Percentiles rank a stretch among this genome's conserved stretches.
phyloP scores from a whole-genome alignment of 2,888 invertebrate species.

The Caenorhabditis zanzibari region DNA sequence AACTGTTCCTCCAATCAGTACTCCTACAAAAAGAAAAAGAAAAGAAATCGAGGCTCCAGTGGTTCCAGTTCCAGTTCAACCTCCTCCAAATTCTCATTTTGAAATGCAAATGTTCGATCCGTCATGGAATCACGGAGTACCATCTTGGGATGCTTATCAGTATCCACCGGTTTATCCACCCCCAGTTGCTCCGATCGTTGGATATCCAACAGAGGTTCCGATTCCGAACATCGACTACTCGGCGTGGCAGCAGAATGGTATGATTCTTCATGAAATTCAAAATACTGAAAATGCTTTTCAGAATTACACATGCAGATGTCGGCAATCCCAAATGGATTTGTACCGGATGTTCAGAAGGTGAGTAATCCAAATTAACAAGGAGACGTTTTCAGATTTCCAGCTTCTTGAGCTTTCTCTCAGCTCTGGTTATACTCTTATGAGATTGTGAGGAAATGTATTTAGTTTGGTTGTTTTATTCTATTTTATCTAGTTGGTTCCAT shows the following conservation, averaged over 20 bases:
- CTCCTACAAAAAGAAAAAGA: conserved; percentile 13
- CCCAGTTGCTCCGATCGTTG: conserved; percentile 6
- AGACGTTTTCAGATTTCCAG: not conserved
- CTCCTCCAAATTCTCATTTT: conserved; percentile 24
- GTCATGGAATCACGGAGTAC: conserved; percentile 29
- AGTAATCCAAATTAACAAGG: not conserved
- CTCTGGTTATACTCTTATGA: not conserved
- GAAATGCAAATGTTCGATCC: conserved; percentile 56
- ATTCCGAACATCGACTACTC: conserved; percentile 35
- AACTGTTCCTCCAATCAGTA: conserved; percentile 16
- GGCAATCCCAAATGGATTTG: conserved; percentile 6
- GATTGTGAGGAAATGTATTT: not conserved
- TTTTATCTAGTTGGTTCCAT: not conserved
- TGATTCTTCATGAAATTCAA: not conserved
- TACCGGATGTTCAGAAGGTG: conserved; percentile 34
- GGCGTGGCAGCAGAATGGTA: conserved; percentile 42
- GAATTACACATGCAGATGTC: conserved; percentile 39
- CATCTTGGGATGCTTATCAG: conserved; percentile 40
- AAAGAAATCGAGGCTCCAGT: not conserved
- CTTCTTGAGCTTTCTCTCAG: not conserved
- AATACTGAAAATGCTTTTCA: not conserved
- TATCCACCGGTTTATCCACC: conserved; percentile 28
- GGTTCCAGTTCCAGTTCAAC: not conserved
- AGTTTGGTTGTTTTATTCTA: not conserved
- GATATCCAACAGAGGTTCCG: conserved; percentile 22